These are phyloP conservation scores for Tetraodon nigroviridis DNA, from an alignment of 2,113 vertebrate species.

Conservation along the genomic window DNA sequence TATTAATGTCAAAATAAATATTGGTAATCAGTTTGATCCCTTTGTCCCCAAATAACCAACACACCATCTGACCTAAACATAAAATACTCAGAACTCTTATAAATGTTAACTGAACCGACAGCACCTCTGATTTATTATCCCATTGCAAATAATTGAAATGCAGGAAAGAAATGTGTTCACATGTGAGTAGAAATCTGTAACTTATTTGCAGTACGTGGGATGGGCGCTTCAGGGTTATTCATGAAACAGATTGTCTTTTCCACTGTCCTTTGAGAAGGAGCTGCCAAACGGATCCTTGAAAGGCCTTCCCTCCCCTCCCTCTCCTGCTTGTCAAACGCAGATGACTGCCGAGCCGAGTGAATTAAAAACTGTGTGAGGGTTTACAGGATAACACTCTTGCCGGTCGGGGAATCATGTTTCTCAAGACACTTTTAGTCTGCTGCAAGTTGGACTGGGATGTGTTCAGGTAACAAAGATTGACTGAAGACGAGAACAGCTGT, in stretches of 20 bases:
- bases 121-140: not conserved
- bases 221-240: not conserved
- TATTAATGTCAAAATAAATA: not conserved
- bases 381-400: constrained; percentile 14
- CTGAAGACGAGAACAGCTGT: not conserved
- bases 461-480: constrained; percentile 36
- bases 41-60: too few relatives aligned
- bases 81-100: too few relatives aligned
- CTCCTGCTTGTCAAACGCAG: constrained; percentile 49
- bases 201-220: not conserved
- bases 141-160: too few relatives aligned
- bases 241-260: not conserved
- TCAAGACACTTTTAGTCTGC: constrained; percentile 32
- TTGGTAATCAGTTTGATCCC: too few relatives aligned
- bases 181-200: not conserved
- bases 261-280: constrained; percentile 11
- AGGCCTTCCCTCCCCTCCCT: constrained; percentile 16
- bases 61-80: too few relatives aligned
- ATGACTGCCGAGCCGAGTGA: constrained; percentile 35
- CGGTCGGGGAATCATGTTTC: constrained; percentile 37
- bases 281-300: constrained; percentile 18
- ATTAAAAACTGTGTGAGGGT: constrained; percentile 3
- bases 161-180: not conserved
- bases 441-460: constrained; percentile 38
- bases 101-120: not conserved